phyloP scores from a whole-genome alignment of 2,888 invertebrate genomes.

The Ectemnius cavifrons region DNA sequence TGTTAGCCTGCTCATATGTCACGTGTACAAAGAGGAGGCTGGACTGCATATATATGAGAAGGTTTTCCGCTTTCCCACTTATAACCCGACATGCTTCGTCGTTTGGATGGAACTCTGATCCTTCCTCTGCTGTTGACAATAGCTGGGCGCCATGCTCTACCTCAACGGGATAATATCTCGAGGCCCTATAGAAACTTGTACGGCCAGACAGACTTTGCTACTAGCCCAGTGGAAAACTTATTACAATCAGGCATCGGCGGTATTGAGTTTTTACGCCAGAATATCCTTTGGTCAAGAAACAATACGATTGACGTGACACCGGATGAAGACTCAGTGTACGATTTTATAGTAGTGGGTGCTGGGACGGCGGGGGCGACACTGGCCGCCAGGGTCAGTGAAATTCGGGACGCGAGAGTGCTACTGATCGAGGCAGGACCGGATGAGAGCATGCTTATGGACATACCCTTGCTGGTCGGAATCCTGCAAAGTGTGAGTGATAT shows the following conservation, averaged over 20 bases:
- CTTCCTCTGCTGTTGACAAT: neutral
- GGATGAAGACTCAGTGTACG: constrained; percentile 78
- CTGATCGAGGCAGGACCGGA: constrained; percentile 86
- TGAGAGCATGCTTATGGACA: constrained; percentile 87
- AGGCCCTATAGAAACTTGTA: constrained; percentile 24
- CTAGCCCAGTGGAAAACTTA: neutral
- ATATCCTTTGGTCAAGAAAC: neutral
- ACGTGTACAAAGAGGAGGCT: neutral
- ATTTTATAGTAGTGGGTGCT: constrained; percentile 89
- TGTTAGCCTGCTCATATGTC: too few species aligned
- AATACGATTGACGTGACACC: constrained; percentile 77
- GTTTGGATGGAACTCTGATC: neutral
- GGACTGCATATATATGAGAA: neutral
- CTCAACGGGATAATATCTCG: neutral
- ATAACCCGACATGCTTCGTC: neutral
- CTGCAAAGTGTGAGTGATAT: constrained; percentile 84
- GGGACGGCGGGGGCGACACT: constrained; percentile 89
- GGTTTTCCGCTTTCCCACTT: neutral
- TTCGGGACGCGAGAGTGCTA: constrained; percentile 84
- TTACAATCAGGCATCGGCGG: neutral
- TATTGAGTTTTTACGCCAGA: neutral
- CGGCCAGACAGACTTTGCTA: constrained; percentile 2
- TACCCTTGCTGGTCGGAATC: constrained; percentile 86
- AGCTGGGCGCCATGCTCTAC: neutral
- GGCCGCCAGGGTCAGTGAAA: constrained; percentile 86